Base-by-base conservation (phyloP, 2,797 vertebrate species). In the Pempheris klunzingeri region DNA sequence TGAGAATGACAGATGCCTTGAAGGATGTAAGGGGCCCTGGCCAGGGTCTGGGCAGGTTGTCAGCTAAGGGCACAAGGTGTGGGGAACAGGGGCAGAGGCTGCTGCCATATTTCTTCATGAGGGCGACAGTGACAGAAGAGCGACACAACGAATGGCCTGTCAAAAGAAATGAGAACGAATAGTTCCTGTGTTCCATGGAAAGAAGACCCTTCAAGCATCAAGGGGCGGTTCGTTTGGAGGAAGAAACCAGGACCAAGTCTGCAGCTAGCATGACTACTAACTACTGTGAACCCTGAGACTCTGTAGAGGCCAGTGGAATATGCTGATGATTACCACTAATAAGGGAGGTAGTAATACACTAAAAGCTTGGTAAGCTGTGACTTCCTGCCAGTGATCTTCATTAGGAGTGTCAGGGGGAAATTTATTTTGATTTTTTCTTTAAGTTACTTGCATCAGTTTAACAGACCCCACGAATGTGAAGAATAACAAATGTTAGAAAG, bases 71-170 rank as follows among this genome's bases (percentile, higher is more conserved):
- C 90, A 91, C 62, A 81, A 80, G 87, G 78, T 89, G 86, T 80
- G 84, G 72, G 90, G 82, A 78, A 82, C 71, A 62, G 83, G 91
- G 90, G 91, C 88, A 90, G 87, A 87, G 83, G 80, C 82, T 78
- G 82, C 91, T 85, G 90, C 90, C 90, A 96, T 96, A 95, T 95
- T 95, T 96, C 94, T 95, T 95, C 94, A 95, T 95, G 94, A 95
- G 90, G 87, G 81, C 54, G 91, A 92, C 93, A 94, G 86, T 94
- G 92, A 93, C 92, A 94, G 90, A 92, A 90, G 89, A 91, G 94
- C 89, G 52, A 89, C 90, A 89, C 92, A 94, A 94, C 86, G 94
- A 95, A 95, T 94, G 94, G 92, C 92, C 94, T 95, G 95, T 95
- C 94, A 95, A 53, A 89, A 82, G 77, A 94, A 95, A 95, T 94